Base-by-base conservation (phyloP, 2,113 vertebrate species). In the Mellivora capensis region DNA sequence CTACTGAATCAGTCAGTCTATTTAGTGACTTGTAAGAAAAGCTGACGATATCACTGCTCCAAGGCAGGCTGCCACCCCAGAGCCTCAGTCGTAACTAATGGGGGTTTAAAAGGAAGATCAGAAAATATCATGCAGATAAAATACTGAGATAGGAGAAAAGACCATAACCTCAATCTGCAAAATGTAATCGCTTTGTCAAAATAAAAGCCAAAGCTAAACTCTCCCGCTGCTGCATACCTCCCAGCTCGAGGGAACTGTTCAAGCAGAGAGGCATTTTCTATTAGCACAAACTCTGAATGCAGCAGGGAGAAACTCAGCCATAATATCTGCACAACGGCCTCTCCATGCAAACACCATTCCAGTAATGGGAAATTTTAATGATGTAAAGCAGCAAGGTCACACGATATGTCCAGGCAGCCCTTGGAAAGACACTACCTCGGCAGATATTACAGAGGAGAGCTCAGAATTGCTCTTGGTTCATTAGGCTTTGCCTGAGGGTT, bases 401-500 rank as follows among this genome's bases (percentile, higher is more conserved):
- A 97, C 95, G 2, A 7, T 90, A 96, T 64, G 97, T 98, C 97
- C 98, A 97, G 96, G 97, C 97, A 98, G 98, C 98, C 95, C 97
- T 97, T 59, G 59, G 95, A 98, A 98, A 98, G 98, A 98, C 96
- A 96, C 94, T 62, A 95, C 77, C 97, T 97, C 82, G 96, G 95
- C 93, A 98, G 98, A 97, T 97, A 98, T 61, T 97, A 94, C 94
- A 94, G 97, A 97, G 96, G 90, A 98, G 90, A 98, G 97, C 97
- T 98, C 97, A 87, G 98, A 98, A 98, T 98, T 95, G 98, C 98
- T 98, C 94, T 92, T 98, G 98, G 97, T 98, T 98, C 98, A 98
- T 99, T 98, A 98, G 98, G 98, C 97, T 98, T 98, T 98, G 98
- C 98, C 98, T 97, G 97, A 97, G 98, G 98, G 97, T 64, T 98